A percentile compares a stretch with the other conserved stretches of the same genome.
phyloP scores from a whole-genome alignment of 2,888 invertebrate species.

The Hybos culiciformis region DNA sequence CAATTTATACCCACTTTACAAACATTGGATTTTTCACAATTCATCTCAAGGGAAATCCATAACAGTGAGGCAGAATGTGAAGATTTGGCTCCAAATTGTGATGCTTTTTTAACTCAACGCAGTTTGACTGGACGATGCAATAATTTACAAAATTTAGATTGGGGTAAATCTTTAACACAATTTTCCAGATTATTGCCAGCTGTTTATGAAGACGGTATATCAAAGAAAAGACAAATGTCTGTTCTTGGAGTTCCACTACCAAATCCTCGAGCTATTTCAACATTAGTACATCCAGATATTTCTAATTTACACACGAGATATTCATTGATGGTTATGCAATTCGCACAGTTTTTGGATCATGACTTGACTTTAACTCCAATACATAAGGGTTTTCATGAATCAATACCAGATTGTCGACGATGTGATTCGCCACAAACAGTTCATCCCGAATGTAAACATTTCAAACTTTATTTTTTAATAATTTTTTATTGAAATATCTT shows the following conservation, averaged over 20 bases:
- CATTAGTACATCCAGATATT: constrained; percentile 81
- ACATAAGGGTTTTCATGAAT: constrained; percentile 79
- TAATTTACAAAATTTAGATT: constrained; percentile 66
- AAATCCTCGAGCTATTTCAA: constrained; percentile 73
- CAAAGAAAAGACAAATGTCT: constrained; percentile 59
- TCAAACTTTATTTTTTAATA: too few relatives aligned
- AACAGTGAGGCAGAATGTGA: constrained; percentile 55
- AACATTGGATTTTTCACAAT: constrained; percentile 61
- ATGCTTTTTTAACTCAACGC: constrained; percentile 50
- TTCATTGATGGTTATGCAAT: constrained; percentile 89
- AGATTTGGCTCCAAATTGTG: constrained; percentile 54
- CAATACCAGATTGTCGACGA: constrained; percentile 76
- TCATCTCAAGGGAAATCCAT: constrained; percentile 46
- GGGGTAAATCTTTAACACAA: constrained; percentile 72
- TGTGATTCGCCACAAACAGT: constrained; percentile 79
- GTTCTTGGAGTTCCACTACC: constrained; percentile 66
- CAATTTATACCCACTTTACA: constrained; percentile 65
- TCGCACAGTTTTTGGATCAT: constrained; percentile 87
- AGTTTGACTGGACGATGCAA: constrained; percentile 77
- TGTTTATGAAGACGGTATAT: constrained; percentile 79
- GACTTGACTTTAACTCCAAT: constrained; percentile 90
- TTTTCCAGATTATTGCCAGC: constrained; percentile 75
- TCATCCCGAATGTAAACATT: constrained; percentile 87
- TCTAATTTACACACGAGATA: constrained; percentile 79
- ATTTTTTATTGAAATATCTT: too few relatives aligned